phyloP scores from a whole-genome alignment of 2,888 invertebrate genomes.

The Eurois occulta region DNA sequence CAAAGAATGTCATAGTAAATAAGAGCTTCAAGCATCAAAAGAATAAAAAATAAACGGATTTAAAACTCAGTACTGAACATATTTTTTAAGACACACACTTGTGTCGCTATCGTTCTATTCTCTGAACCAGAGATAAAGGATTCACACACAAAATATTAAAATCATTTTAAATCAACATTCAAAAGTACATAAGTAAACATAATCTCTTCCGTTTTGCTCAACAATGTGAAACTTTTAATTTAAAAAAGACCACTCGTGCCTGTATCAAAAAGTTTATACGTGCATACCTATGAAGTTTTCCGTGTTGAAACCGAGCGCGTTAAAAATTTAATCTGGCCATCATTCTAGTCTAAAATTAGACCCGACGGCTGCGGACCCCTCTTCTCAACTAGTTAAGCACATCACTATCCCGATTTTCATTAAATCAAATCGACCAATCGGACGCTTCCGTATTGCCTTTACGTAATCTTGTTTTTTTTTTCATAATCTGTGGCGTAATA shows the following conservation, averaged over 20 bases:
- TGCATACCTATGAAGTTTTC: conserved; percentile 59
- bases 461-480: conserved; percentile 26
- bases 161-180: conserved; percentile 36
- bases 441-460: conserved; percentile 44
- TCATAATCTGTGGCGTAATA: conserved; percentile 30
- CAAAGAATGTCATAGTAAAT: neutral
- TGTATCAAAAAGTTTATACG: conserved; percentile 53
- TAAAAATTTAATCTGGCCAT: conserved; percentile 66
- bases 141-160: conserved; percentile 25
- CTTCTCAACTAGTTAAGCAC: conserved; percentile 61
- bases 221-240: conserved; percentile 55
- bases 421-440: conserved; percentile 56
- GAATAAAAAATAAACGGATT: neutral
- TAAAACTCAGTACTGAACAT: neutral
- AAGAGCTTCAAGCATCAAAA: neutral
- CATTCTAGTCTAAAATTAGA: conserved; percentile 66
- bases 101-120: neutral
- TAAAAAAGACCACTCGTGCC: conserved; percentile 52
- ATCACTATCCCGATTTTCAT: conserved; percentile 61
- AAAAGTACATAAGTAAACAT: conserved; percentile 49
- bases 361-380: conserved; percentile 52
- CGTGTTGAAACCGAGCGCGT: conserved; percentile 53
- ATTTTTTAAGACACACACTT: no score
- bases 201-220: conserved; percentile 44
- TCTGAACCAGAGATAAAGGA: neutral